Evolutionary conservation across 2,888 invertebrate genomes (phyloP).

Genomic region (Xestia ashworthii): DNA sequence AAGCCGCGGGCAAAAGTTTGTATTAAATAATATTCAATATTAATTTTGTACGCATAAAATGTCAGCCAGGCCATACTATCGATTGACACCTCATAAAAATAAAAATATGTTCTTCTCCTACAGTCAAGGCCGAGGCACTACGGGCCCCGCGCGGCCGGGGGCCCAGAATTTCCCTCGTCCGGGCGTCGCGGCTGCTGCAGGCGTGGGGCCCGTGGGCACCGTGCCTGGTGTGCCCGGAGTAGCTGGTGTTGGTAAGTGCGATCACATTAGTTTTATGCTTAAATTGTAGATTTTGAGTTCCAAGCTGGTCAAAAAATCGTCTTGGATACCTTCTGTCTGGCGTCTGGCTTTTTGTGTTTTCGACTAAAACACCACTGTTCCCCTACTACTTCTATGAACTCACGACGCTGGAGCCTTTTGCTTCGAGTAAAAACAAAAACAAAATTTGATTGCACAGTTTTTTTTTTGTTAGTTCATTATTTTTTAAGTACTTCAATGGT

Average conservation of each 20-base stretch:
- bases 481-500: not conserved
- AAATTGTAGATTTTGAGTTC: too few species aligned
- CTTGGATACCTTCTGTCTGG: too few species aligned
- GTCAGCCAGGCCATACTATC: not conserved
- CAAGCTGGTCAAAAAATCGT: too few species aligned
- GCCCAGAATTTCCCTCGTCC: constrained; percentile 56
- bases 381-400: too few species aligned
- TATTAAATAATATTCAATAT: not conserved
- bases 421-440: too few species aligned
- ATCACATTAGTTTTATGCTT: not conserved
- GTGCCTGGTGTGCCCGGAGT: constrained; percentile 68
- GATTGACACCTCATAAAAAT: not conserved
- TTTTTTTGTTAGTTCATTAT: too few species aligned
- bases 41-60: not conserved
- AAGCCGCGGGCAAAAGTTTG: too few species aligned
- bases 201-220: constrained; percentile 53
- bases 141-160: constrained; percentile 45
- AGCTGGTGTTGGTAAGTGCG: constrained; percentile 54
- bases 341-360: too few species aligned
- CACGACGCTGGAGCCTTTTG: too few species aligned
- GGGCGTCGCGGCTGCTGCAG: constrained; percentile 37
- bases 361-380: too few species aligned
- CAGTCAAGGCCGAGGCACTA: constrained; percentile 75
- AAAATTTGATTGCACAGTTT: too few species aligned
- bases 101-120: not conserved